Conservation (phyloP, 1,140 invertebrate species). For the Polypedilum vanderplanki region DNA sequence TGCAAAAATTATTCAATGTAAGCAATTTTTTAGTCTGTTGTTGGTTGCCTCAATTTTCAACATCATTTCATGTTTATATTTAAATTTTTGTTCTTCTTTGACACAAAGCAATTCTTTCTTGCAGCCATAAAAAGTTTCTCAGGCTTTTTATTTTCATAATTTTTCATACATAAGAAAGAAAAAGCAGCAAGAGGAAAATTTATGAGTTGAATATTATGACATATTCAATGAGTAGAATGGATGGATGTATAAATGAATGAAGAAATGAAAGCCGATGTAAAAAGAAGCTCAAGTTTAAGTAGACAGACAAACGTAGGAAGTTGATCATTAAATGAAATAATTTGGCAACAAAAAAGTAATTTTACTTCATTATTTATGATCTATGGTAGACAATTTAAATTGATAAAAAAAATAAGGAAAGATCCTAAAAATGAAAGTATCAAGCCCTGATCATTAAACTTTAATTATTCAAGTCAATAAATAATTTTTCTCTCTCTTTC, state of each 20-base stretch:
- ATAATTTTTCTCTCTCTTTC: too few species aligned
- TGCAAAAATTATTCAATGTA: background rate
- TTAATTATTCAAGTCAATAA: too few species aligned
- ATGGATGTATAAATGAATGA: background rate
- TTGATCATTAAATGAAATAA: too few species aligned
- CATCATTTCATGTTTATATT: background rate
- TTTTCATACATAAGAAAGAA: background rate
- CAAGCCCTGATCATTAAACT: too few species aligned
- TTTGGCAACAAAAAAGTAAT: too few species aligned
- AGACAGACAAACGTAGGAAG: too few species aligned
- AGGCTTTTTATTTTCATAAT: background rate
- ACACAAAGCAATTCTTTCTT: background rate
- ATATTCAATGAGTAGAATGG: background rate
- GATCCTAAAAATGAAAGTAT: too few species aligned
- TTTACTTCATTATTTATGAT: too few species aligned
- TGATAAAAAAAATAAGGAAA: too few species aligned
- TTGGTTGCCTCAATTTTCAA: slow-evolving; percentile 9
- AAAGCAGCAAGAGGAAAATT: background rate
- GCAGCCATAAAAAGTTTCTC: background rate
- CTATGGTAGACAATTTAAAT: too few species aligned
- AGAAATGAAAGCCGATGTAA: background rate
- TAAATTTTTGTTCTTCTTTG: background rate
- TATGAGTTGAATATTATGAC: background rate
- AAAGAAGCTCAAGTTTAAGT: too few species aligned
- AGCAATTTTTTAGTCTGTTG: background rate